These are phyloP conservation scores for Nansenia antarctica DNA, from an alignment of 2,113 vertebrate genomes.

Conservation along the genomic window DNA sequence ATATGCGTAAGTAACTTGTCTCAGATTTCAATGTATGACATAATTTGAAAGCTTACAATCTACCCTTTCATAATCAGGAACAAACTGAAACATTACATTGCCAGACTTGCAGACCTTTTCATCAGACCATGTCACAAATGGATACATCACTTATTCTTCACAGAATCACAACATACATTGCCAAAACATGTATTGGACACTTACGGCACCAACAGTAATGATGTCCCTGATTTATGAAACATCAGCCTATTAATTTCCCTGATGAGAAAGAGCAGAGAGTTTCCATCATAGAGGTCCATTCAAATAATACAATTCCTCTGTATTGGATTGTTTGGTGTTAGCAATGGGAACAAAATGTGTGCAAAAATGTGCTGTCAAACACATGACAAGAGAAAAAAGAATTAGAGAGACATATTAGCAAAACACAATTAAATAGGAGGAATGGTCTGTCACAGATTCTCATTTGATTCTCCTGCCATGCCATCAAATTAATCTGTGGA, in stretches of 20 bases:
- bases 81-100: no score
- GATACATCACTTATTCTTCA: no score
- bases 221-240: constrained; percentile 64
- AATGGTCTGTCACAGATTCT: constrained; percentile 44
- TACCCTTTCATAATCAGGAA: no score
- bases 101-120: no score
- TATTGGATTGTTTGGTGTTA: constrained; percentile 2
- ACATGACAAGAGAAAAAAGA: constrained; percentile 10
- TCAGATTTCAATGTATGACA: no score
- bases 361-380: constrained; percentile 36
- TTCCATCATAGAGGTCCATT: constrained; percentile 68
- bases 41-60: no score
- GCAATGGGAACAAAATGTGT: constrained; percentile 33
- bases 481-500: constrained; percentile 56
- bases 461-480: constrained; percentile 40
- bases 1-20: no score
- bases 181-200: no score
- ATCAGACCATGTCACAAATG: no score
- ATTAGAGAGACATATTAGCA: constrained; percentile 7
- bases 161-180: no score
- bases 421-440: constrained; percentile 46
- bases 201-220: no score
- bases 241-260: constrained; percentile 72
- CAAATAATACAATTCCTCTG: constrained; percentile 39
- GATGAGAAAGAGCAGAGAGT: constrained; percentile 70